phyloP scores from a whole-genome alignment of 2,888 invertebrate genomes.

The Drosophila infuscata region DNA sequence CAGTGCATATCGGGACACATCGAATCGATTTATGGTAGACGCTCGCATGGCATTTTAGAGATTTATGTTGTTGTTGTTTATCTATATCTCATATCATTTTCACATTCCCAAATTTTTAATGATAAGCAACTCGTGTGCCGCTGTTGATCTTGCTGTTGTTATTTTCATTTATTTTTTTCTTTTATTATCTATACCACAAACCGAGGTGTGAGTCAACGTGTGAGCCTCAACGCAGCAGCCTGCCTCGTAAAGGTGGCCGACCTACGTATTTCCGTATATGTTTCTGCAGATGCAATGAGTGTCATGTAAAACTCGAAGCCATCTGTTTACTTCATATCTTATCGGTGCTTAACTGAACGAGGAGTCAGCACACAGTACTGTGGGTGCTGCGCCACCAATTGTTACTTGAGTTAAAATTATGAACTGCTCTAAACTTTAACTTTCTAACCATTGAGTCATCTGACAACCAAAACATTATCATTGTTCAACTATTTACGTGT shows the following conservation, averaged over 20 bases:
- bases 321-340: conserved; percentile 2
- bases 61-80: conserved; percentile 17
- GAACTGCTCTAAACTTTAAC: background rate
- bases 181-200: conserved; percentile 42
- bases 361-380: background rate
- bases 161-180: background rate
- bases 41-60: background rate
- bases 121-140: conserved; percentile 29
- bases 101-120: conserved; percentile 5
- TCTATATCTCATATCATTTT: background rate
- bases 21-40: conserved; percentile 9
- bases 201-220: conserved; percentile 33
- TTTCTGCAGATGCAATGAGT: conserved; percentile 6
- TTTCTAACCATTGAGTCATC: conserved; percentile 7
- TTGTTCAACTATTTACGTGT: conserved; percentile 11
- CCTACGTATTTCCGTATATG: background rate
- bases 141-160: background rate
- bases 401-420: too few relatives aligned
- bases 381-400: background rate
- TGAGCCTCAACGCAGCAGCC: conserved; percentile 7
- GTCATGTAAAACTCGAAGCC: background rate
- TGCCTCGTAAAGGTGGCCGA: conserved; percentile 11
- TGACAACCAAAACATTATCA: conserved; percentile 9
- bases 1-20: conserved; percentile 15
- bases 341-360: conserved; percentile 3